These are phyloP conservation scores for Drosophila melanica DNA, from an alignment of 1,140 invertebrate genomes.

Conservation along the genomic window DNA sequence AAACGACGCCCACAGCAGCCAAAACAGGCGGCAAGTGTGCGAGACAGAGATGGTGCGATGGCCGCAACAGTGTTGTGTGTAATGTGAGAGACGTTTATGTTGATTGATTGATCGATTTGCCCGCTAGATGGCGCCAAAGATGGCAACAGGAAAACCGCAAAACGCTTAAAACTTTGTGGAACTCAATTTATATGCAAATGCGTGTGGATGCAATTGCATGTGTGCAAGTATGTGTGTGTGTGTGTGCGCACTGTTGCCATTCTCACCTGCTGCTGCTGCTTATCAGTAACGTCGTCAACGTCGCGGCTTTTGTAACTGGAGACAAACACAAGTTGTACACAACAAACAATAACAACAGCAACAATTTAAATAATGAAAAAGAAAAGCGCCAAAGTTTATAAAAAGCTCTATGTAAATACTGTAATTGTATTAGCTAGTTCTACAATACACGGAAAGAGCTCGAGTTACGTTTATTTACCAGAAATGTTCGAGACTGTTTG, in stretches of 20 bases:
- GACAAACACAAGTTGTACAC: slow-evolving; percentile 36
- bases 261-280: slow-evolving; percentile 50
- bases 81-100: slow-evolving; percentile 4
- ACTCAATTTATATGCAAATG: slow-evolving; percentile 16
- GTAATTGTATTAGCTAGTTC: slow-evolving; percentile 36
- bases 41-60: not conserved
- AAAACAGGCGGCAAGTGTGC: not conserved
- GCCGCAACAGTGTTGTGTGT: not conserved
- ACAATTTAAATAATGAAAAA: slow-evolving; percentile 14
- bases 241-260: not conserved
- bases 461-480: slow-evolving; percentile 33
- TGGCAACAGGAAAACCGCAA: slow-evolving; percentile 61
- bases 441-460: slow-evolving; percentile 39
- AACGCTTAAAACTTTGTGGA: slow-evolving; percentile 55
- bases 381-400: not conserved
- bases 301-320: slow-evolving; percentile 67
- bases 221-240: not conserved
- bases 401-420: slow-evolving; percentile 25
- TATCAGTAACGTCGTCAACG: slow-evolving; percentile 34
- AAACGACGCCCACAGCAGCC: slow-evolving; percentile 12
- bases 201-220: not conserved
- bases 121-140: slow-evolving; percentile 60
- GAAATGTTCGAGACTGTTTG: slow-evolving; percentile 36
- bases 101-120: slow-evolving; percentile 24
- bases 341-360: slow-evolving; percentile 26